Percentiles rank a stretch among this genome's conserved stretches.
Evolutionary conservation across 2,888 invertebrate species (phyloP).

Genomic region (Silvanus unidentatus): DNA sequence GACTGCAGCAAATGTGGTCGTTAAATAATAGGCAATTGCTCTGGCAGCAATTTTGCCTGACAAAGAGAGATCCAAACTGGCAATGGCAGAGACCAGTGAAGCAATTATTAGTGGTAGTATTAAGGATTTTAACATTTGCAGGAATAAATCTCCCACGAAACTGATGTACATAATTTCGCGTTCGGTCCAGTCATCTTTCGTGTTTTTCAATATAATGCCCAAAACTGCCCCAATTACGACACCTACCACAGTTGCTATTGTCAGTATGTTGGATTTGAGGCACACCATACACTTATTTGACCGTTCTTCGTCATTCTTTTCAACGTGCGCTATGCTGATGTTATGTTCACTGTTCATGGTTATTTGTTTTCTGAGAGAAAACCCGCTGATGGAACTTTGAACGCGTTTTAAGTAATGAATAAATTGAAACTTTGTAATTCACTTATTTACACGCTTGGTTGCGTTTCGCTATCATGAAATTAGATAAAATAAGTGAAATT

Average conservation of each 20-base stretch:
- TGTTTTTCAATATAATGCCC: conserved; percentile 48
- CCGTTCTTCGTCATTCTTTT: conserved; percentile 12
- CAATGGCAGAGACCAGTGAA: conserved; percentile 63
- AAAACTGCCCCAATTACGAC: conserved; percentile 52
- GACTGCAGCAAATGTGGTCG: conserved; percentile 64
- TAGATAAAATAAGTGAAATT: too few relatives aligned
- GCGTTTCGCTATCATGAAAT: too few relatives aligned
- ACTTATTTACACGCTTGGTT: too few relatives aligned
- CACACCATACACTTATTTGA: conserved; percentile 30
- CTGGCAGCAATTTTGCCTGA: conserved; percentile 62
- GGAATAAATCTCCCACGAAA: conserved; percentile 59
- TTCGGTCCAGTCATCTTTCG: conserved; percentile 46
- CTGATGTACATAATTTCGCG: conserved; percentile 64
- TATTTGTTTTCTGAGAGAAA: too few relatives aligned
- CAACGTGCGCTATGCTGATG: conserved; percentile 1
- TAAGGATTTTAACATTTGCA: conserved; percentile 67
- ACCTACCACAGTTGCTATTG: conserved; percentile 54
- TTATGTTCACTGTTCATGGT: conserved; percentile 1
- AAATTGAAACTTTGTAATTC: too few relatives aligned
- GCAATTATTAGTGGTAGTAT: conserved; percentile 68
- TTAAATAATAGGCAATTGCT: conserved; percentile 62
- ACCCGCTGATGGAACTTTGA: too few relatives aligned
- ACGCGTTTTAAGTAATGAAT: too few relatives aligned
- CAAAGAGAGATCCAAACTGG: conserved; percentile 60
- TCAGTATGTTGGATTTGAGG: conserved; percentile 49